These are phyloP conservation scores for Epistrophe grossulariae DNA, from an alignment of 2,888 invertebrate genomes.

Conservation along the genomic window DNA sequence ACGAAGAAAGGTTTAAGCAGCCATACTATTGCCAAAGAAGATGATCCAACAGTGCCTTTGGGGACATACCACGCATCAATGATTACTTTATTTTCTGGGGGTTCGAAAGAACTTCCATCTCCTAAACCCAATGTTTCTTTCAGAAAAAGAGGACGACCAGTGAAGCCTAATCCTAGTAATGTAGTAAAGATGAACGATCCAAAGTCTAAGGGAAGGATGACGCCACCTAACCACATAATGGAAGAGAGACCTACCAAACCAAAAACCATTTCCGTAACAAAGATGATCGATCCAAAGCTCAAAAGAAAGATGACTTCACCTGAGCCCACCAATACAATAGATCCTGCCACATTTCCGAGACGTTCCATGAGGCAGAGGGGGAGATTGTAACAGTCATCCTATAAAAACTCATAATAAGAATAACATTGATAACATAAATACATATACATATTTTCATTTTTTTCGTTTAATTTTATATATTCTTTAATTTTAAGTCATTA, in stretches of 20 bases:
- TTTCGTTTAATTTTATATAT: not conserved
- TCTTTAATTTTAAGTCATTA: not conserved
- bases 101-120: not conserved
- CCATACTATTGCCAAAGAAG: not conserved
- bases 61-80: not conserved
- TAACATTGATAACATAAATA: not conserved
- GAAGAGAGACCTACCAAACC: too few relatives aligned
- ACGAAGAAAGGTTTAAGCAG: too few relatives aligned
- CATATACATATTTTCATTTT: not conserved
- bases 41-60: not conserved
- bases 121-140: not conserved
- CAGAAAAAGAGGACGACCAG: not conserved
- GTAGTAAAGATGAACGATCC: not conserved
- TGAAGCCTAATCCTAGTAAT: too few relatives aligned
- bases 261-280: too few relatives aligned
- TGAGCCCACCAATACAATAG: too few relatives aligned
- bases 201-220: not conserved
- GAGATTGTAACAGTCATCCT: too few relatives aligned
- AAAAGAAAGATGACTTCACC: not conserved
- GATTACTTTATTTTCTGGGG: too few relatives aligned
- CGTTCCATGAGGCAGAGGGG: too few relatives aligned
- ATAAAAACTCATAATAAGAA: too few relatives aligned
- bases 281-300: not conserved
- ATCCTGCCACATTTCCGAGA: too few relatives aligned
- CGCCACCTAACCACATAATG: not conserved